These are phyloP conservation scores for Urophycis tenuis DNA, from an alignment of 2,797 vertebrate species.

Conservation along the genomic window DNA sequence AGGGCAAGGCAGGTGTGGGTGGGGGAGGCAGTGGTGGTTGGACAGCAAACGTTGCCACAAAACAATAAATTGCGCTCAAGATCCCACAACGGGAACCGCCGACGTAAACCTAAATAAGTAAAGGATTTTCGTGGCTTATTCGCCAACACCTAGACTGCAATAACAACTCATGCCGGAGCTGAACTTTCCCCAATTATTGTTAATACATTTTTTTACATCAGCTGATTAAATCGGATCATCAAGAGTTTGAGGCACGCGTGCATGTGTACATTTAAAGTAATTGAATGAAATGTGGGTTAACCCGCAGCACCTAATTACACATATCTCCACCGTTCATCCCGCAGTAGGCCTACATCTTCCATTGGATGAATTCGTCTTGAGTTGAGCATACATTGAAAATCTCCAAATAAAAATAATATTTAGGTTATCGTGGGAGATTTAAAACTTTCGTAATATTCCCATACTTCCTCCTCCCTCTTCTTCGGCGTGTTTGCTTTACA, in stretches of 20 bases:
- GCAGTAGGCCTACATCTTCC: not conserved
- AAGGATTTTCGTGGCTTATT: not conserved
- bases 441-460: constrained; percentile 69
- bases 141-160: not conserved
- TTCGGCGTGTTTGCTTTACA: constrained; percentile 88
- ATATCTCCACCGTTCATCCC: not conserved
- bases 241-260: not conserved
- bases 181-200: not conserved
- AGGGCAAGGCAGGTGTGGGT: constrained; percentile 4
- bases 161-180: not conserved
- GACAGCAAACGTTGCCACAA: constrained; percentile 40
- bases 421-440: constrained; percentile 66
- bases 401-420: constrained; percentile 42
- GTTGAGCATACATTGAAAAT: constrained; percentile 1
- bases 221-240: not conserved
- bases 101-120: not conserved
- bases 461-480: constrained; percentile 38
- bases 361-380: not conserved
- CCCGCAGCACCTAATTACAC: not conserved
- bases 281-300: not conserved
- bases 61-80: constrained; percentile 57
- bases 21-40: constrained; percentile 49
- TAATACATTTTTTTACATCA: not conserved
- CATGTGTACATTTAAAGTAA: not conserved
- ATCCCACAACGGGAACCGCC: not conserved